Evolutionary conservation across 2,888 invertebrate species (phyloP), one percentile per base, ranked within the genome.

Genomic region (Eupelmus urozonus): DNA sequence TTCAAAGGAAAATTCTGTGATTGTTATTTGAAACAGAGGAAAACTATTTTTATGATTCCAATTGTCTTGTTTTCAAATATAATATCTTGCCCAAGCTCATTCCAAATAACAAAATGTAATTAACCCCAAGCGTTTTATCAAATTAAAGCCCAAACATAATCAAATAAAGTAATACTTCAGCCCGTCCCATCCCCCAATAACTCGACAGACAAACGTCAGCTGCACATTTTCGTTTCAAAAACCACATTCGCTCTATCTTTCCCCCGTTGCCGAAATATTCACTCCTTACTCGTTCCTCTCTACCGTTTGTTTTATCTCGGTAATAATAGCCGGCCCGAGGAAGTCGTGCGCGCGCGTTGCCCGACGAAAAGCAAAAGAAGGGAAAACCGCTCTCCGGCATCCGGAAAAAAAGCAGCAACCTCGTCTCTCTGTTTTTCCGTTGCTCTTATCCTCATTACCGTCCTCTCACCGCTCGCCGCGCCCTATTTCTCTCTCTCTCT

Each of bases 361-460:
- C 20, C 53, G 20, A 7, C 45, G 4, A 53, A 53, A 53, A 53
- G 20, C 16, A 18, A 27, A 40, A 42, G 53, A 27, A 60, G 59
- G n/a, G 29, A 29, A 49, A 16, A 45, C 45, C 16, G 45, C 45
- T 45, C 45, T 23, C 25, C 27, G 9, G 25, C 27, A 23, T 65
- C 49, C 25, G 40, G 53, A 42, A 70, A 70, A 70, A 70, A 45
- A 70, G 49, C 20, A 29, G 20, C 42, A 4, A 34, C 9, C 45
- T 59, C 49, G 51, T 51, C 18, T 53, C 20, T 27, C 60, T n/a
- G 53, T 73, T 73, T 73, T 73, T 40, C 27, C 65, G 4, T 25
- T n/a, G 55, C 73, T 73, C 65, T 73, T 73, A 73, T 55, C 63
- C 73, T 73, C 65, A 73, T 73, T 73, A 65, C 42, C 63, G 20